Evolutionary conservation across 2,888 invertebrate species (phyloP), one percentile per base, ranked within the genome.

Genomic region (Drosophila putrida): DNA sequence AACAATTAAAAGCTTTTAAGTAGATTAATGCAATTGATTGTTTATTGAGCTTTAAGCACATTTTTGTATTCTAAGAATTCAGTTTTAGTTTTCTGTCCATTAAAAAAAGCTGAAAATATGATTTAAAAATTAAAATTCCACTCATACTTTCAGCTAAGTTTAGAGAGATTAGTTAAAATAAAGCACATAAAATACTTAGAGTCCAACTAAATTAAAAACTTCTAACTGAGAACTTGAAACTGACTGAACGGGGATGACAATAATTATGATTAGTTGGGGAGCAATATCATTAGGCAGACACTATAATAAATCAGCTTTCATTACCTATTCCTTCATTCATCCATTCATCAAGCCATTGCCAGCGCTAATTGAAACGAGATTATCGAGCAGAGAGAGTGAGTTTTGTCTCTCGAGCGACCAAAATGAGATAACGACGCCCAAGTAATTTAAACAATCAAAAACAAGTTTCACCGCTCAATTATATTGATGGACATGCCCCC

Each of bases 311-410:
- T 41, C 55, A 57, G 38, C 49, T 49, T 33, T 38, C 60, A 64
- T 65, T 57, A 41, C 50, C 44, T 57, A 55, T 47, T 60, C 20
- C 59, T 50, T 33, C 54, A 58, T 47, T 62, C 41, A 65, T 50
- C 31, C 51, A 47, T 28, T 44, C 64, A 71, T 64, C 58, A 58
- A 62, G 55, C 72, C 65, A 78, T 73, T 77, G 63, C 63, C 78
- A 68, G 68, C 61, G 63, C 64, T 41, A 51, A 55, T 60, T 54
- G 51, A 57, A 20, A 15, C 28, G 43, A 49, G 69, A 74, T 55
- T 58, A 54, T 62, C 62, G 33, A 36, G n/a, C 49, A 55, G 35
- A 33, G 38, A 57, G 25, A 54, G 41, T 33, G 41, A 33, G 36
- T n/a, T n/a, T 46, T 38, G 35, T 59, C 38, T 31, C 41, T 39